Percentiles rank a stretch among this genome's conserved stretches.
These are phyloP conservation scores for Ypsolopha scabrella DNA, from an alignment of 2,888 invertebrate species.

Conservation along the genomic window DNA sequence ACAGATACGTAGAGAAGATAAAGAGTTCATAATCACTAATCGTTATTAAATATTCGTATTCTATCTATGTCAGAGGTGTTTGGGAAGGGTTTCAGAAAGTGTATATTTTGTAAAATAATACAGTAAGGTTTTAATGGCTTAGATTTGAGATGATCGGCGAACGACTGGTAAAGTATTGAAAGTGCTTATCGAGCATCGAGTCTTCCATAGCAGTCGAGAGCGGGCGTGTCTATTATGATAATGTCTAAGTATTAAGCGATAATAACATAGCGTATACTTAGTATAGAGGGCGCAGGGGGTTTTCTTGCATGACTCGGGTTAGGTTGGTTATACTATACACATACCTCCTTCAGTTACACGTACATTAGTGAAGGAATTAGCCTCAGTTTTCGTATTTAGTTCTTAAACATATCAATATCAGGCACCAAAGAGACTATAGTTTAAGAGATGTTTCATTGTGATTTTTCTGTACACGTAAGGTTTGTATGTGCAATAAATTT, in stretches of 20 bases:
- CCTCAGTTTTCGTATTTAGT: conserved; percentile 49
- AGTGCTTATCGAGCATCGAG: conserved; percentile 67
- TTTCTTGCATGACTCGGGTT: conserved; percentile 24
- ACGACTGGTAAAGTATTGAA: conserved; percentile 60
- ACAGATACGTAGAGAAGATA: no score
- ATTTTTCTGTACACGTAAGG: conserved; percentile 27
- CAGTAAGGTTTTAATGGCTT: conserved; percentile 58
- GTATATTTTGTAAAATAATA: conserved; percentile 67
- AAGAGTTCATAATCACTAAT: no score
- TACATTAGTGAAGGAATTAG: conserved; percentile 52
- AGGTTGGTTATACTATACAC: conserved; percentile 45
- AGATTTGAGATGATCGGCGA: conserved; percentile 36
- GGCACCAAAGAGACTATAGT: conserved; percentile 65
- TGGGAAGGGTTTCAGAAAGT: conserved; percentile 59
- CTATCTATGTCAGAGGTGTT: conserved; percentile 19
- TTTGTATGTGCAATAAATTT: conserved; percentile 31
- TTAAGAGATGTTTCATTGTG: conserved; percentile 48
- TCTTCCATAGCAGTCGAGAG: conserved; percentile 69
- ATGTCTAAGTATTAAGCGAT: conserved; percentile 66
- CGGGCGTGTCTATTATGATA: conserved; percentile 53
- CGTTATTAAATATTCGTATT: conserved; percentile 1
- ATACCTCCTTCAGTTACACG: conserved; percentile 67
- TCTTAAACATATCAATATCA: conserved; percentile 65
- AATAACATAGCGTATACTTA: conserved; percentile 64
- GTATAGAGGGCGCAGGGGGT: conserved; percentile 48